phyloP scores from a whole-genome alignment of 2,113 vertebrate genomes.

The Periophthalmus modestus region DNA sequence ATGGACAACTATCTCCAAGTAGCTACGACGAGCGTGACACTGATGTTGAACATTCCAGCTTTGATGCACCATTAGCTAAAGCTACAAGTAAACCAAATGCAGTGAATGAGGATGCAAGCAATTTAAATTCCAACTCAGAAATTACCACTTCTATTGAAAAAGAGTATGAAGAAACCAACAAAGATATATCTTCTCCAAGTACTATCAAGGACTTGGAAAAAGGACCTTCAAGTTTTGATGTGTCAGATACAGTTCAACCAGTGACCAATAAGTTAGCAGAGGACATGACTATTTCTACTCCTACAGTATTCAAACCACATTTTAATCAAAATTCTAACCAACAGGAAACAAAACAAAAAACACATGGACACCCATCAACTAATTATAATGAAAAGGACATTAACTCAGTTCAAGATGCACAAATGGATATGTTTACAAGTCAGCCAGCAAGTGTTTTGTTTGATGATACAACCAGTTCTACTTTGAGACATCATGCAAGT shows the following conservation, averaged over 20 bases:
- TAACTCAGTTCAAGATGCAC: constrained; percentile 1
- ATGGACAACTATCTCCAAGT: constrained; percentile 20
- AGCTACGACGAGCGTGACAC: background rate
- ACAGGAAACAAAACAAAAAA: background rate
- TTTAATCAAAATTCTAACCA: background rate
- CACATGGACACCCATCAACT: background rate
- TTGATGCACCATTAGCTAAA: background rate
- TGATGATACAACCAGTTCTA: background rate
- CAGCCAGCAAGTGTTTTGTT: constrained; percentile 1
- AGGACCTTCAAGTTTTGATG: background rate
- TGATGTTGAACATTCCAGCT: background rate
- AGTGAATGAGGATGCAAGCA: background rate
- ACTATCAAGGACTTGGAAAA: background rate
- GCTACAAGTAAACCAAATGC: background rate
- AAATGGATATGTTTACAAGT: constrained; percentile 7
- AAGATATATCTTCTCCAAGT: background rate
- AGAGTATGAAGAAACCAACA: background rate
- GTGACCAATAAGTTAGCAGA: background rate
- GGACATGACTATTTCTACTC: background rate
- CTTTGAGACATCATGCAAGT: background rate
- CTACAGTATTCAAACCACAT: background rate
- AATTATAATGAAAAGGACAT: background rate
- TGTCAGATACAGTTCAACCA: background rate
- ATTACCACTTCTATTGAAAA: background rate
- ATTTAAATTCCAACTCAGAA: background rate